These are phyloP conservation scores for Uromys caudimaculatus DNA, from an alignment of 2,797 vertebrate species.

Conservation along the genomic window DNA sequence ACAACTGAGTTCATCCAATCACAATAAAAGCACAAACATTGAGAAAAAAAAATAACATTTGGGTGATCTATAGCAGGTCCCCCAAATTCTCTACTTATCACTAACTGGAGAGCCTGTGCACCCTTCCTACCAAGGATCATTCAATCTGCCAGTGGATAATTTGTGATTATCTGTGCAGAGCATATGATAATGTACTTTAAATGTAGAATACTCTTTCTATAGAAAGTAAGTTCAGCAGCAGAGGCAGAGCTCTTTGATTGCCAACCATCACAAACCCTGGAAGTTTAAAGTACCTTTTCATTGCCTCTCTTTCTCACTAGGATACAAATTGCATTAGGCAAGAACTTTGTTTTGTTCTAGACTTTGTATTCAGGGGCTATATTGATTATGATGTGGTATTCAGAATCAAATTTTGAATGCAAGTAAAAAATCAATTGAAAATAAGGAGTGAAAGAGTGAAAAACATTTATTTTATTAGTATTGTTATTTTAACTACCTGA, in stretches of 20 bases:
- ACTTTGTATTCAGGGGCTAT: not conserved
- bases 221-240: not conserved
- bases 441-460: slow-evolving; percentile 24
- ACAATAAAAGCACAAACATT: not conserved
- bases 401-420: not conserved
- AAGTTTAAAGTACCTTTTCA: not conserved
- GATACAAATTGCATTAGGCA: not conserved
- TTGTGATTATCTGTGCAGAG: not conserved
- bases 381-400: not conserved
- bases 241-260: not conserved
- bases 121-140: not conserved
- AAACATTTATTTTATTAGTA: not conserved
- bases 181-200: not conserved
- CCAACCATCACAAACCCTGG: not conserved
- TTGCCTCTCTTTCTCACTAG: not conserved
- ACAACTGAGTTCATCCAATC: not conserved
- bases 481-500: not conserved
- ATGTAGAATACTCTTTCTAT: not conserved
- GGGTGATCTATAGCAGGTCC: not conserved
- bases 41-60: not conserved
- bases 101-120: not conserved
- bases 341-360: not conserved
- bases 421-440: not conserved
- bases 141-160: not conserved
- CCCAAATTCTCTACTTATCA: not conserved